Evolutionary conservation across 2,797 vertebrate genomes (phyloP), one percentile per base, ranked within the genome.

Genomic region (Catharus ustulatus): DNA sequence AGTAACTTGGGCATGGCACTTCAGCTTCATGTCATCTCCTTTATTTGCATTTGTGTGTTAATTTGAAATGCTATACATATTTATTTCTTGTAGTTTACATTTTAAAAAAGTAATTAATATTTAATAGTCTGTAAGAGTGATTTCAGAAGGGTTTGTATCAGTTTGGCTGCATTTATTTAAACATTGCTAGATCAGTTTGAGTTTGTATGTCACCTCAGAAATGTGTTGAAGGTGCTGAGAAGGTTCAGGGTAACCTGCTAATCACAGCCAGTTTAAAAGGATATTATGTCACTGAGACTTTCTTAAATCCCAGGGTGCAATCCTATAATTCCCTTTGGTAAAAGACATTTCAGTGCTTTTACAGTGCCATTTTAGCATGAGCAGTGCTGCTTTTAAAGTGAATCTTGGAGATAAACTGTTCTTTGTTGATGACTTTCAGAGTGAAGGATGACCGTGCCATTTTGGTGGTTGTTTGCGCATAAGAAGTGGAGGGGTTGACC

Each of bases 121-220:
- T 78, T 68, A 62, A 73, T 81, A 90, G 20, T 30, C 26, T 32
- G 7, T 5, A 10, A 21, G 42, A 69, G 57, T 48, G 2, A 73
- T 86, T 88, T 64, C 22, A 32, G 67, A 64, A 54, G 26, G 15
- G 9, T 26, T 88, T 52, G 4, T 51, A 16, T 63, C 63, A n/a
- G 19, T 34, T 68, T 46, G 84, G 32, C 23, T 74, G 15, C 19
- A 6, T 51, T 75, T 77, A n/a, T 86, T 83, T 75, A 40, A 51
- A 2, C 14, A 3, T 42, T 77, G 23, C 40, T 17, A 15, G 7
- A 32, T 49, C 5, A 6, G 4, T 23, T 16, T 5, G 1, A 8
- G 3, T 52, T 45, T 49, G 7, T 21, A 1, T 48, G 20, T 55
- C 30, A n/a, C 23, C 40, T 67, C 34, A 30, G 49, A 82, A 57